Base-by-base conservation (phyloP, 2,113 vertebrate genomes). In the Leucopsar rothschildi region DNA sequence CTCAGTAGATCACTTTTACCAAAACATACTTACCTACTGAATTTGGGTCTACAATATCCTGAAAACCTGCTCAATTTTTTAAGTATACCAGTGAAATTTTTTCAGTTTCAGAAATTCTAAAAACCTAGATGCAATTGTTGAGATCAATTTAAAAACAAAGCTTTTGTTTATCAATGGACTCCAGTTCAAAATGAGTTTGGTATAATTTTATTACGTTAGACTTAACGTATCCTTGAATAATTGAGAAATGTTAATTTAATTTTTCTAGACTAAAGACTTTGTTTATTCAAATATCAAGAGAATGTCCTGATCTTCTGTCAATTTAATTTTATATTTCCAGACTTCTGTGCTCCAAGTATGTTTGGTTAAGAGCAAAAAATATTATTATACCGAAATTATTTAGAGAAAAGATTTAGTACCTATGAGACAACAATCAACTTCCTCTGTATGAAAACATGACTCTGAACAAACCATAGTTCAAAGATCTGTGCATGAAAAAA, bases 11-110 rank as follows among this genome's bases (percentile, higher is more conserved):
- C 17, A 11, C 24, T 20, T 25, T 28, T 53, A 87, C 6, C 17
- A 68, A 56, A 52, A 71, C 4, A 60, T 25, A 76, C 2, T 18
- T 65, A 79, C 11, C 16, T 42, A 31, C 3, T 57, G 23, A 56
- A 82, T 40, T 60, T 37, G 4, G 2, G 14, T 22, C 11, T 57
- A 44, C 0, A 0, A 31, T 24, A 82, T 3, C 18, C 11, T 40
- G 37, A 91, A 80, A 73, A 56, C 3, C 13, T 44, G 12, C 1
- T 76, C 7, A 28, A 9, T 39, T 52, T 66, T 81, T 82, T 2
- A 78, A 31, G 11, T 16, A 23, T 5, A 28, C 1, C 1, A 49
- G 12, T 47, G 17, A 59, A 56, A 1, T 69, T 73, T 77, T 29
- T 85, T 80, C 42, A 39, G 22, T n/a, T 77, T 90, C 55, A 45